A percentile compares a stretch with the other conserved stretches of the same genome.
Evolutionary conservation across 2,797 vertebrate species (phyloP).

Genomic region (Protonibea diacanthus): DNA sequence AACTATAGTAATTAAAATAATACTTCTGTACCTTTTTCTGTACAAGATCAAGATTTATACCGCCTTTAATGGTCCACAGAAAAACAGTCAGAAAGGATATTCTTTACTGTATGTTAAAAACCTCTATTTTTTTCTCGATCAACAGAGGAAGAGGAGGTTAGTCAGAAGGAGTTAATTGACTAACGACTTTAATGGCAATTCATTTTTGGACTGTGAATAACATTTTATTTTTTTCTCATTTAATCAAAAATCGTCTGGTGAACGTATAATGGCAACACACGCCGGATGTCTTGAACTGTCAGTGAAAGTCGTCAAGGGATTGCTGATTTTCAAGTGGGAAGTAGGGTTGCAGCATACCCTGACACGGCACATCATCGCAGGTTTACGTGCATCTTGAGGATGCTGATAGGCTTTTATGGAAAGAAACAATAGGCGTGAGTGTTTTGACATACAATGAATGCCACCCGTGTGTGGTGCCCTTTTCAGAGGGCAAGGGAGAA

Average conservation of each 20-base stretch:
- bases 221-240: not conserved
- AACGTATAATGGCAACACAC: not conserved
- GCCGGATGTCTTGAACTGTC: not conserved
- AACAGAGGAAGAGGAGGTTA: too few relatives aligned
- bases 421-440: not conserved
- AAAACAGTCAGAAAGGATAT: not conserved
- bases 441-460: not conserved
- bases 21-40: not conserved
- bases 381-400: not conserved
- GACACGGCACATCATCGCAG: not conserved
- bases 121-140: not conserved
- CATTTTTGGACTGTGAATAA: not conserved
- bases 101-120: not conserved
- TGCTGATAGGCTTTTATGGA: not conserved
- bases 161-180: not conserved
- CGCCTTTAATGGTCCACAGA: not conserved
- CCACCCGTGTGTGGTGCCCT: slow-evolving; percentile 21
- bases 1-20: not conserved
- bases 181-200: not conserved
- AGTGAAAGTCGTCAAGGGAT: not conserved
- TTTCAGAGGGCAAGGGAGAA: slow-evolving; percentile 31
- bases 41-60: not conserved
- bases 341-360: not conserved
- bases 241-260: not conserved
- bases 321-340: not conserved